phyloP scores from a whole-genome alignment of 1,140 invertebrate species.

The Kradibia gibbosae region DNA sequence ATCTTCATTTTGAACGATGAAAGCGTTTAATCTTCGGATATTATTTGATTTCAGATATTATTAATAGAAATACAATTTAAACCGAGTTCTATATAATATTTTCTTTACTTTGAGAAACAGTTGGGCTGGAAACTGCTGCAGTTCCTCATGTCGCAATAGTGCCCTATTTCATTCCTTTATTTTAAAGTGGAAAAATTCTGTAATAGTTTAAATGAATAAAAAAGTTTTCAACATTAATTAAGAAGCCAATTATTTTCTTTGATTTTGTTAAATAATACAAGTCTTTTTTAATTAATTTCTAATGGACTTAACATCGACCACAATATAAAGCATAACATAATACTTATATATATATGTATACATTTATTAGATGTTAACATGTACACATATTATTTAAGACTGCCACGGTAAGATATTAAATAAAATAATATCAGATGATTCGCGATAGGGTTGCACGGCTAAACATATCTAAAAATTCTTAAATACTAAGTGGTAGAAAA shows the following conservation, averaged over 20 bases:
- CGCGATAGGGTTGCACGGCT: not conserved
- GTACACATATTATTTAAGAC: not conserved
- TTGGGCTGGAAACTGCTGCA: not conserved
- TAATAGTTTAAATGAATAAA: too few species aligned
- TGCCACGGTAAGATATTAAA: not conserved
- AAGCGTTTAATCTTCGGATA: constrained; percentile 12
- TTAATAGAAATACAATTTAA: constrained; percentile 5
- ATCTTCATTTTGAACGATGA: constrained; percentile 8
- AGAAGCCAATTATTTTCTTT: too few species aligned
- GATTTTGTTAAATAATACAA: too few species aligned
- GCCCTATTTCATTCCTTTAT: not conserved
- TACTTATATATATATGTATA: not conserved
- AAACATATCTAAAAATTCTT: constrained; percentile 10
- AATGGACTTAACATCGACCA: not conserved
- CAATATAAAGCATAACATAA: too few species aligned
- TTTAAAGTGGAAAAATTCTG: too few species aligned
- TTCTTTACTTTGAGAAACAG: not conserved
- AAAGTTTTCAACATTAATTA: too few species aligned
- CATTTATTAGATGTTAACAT: not conserved
- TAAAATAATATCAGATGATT: constrained; percentile 1
- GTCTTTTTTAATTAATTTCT: not conserved
- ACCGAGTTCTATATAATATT: not conserved
- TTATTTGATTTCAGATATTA: constrained; percentile 20
- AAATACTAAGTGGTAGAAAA: not conserved
- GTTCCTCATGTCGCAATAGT: not conserved